Evolutionary conservation across 2,888 invertebrate species (phyloP), one percentile per base, ranked within the genome.

Genomic region (Rotaria magnacalcarata): DNA sequence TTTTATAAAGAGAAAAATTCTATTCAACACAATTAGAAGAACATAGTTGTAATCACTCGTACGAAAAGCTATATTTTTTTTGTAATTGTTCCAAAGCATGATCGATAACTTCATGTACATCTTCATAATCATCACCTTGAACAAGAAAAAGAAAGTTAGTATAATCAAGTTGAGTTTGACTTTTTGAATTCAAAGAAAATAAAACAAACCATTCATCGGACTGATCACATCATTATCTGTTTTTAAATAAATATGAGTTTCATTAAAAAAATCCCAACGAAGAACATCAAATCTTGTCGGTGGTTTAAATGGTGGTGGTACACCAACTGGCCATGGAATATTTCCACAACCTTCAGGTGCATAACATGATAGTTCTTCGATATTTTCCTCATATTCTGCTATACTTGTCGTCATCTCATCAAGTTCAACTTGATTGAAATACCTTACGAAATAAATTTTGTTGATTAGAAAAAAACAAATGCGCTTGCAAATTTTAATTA

Each of bases 251-350:
- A 95, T 93, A 90, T 96, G 95, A 34, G 94, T 94, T 87, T 92
- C 93, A 90, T 96, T 96, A 90, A 97, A 94, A 90, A 94, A 94
- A 86, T 94, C 94, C 95, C 96, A 97, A 80, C 94, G 93, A 84
- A 95, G 92, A 88, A 96, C 93, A 91, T 96, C 96, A 92, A 94
- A 94, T 88, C 96, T 93, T 85, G 94, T 94, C 24, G 93, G 92
- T 5, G 95, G 94, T 88, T 93, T 93, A 87, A 93, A 93, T 1
- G 93, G 93, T 56, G 93, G 92, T 87, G 93, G 93, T 88, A 90
- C 89, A 85, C 90, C 90, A 84, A 94, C 91, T 0, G 95, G 95
- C 95, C 95, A 96, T 10, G 92, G 91, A 6, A 91, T 89, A 67
- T 89, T 89, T 43, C 89, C 89, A 41, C 88, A 87, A 21, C 91